phyloP scores from a whole-genome alignment of 2,797 vertebrate genomes.

The Scleropages formosus region DNA sequence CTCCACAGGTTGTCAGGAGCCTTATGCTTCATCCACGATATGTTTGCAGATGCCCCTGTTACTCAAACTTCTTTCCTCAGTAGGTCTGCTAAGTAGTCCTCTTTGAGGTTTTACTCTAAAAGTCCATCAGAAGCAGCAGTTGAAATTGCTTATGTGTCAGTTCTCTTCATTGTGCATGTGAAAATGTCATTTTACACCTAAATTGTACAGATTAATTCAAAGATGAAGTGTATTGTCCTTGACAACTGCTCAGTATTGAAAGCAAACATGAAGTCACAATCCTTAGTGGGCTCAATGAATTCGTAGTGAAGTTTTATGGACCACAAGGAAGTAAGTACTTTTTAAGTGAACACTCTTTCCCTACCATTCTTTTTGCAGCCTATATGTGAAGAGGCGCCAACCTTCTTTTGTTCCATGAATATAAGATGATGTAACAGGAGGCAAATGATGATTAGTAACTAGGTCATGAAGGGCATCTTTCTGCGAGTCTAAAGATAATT shows the following conservation, averaged over 20 bases:
- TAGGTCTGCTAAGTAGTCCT: too few species aligned
- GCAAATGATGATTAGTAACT: not conserved
- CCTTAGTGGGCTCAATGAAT: conserved; percentile 97
- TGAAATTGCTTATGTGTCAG: too few species aligned
- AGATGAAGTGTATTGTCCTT: conserved; percentile 46
- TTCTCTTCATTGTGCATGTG: too few species aligned
- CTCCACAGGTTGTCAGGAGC: too few species aligned
- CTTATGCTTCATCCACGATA: too few species aligned
- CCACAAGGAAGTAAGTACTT: conserved; percentile 96
- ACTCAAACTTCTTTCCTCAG: too few species aligned
- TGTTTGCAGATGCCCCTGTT: too few species aligned
- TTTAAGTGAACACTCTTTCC: not conserved
- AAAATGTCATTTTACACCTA: not conserved
- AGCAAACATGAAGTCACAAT: conserved; percentile 98
- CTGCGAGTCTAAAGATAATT: not conserved
- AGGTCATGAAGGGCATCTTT: not conserved
- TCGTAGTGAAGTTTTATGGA: conserved; percentile 99
- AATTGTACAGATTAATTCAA: not conserved
- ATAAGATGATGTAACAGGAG: not conserved
- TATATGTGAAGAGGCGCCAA: not conserved
- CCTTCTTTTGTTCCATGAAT: not conserved
- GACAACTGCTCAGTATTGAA: conserved; percentile 81
- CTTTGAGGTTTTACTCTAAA: too few species aligned
- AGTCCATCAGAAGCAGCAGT: too few species aligned
- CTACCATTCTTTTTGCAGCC: not conserved